phyloP scores from a whole-genome alignment of 2,888 invertebrate genomes.

The Diogma glabrata region DNA sequence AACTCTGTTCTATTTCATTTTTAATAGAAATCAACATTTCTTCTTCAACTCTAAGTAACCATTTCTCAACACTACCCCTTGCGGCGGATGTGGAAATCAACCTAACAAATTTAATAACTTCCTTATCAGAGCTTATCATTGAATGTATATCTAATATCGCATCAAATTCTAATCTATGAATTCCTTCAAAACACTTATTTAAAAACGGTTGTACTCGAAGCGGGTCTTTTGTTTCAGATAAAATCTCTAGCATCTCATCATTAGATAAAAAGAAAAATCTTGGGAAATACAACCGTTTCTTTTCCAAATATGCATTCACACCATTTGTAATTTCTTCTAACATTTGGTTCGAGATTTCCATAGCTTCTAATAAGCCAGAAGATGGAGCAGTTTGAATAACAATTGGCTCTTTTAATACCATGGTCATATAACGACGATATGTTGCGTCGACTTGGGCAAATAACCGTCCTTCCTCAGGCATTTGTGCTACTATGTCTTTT shows the following conservation, averaged over 20 bases:
- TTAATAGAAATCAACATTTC: slow-evolving; percentile 46
- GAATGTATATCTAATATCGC: slow-evolving; percentile 42
- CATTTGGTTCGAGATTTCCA: slow-evolving; percentile 43
- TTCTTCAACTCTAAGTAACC: slow-evolving; percentile 50
- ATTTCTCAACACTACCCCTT: slow-evolving; percentile 51
- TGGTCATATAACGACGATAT: slow-evolving; percentile 37
- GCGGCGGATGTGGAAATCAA: slow-evolving; percentile 41
- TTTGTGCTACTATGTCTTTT: slow-evolving; percentile 49
- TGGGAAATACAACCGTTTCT: slow-evolving; percentile 52
- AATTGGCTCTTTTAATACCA: slow-evolving; percentile 29
- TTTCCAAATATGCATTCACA: slow-evolving; percentile 51
- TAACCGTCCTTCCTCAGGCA: slow-evolving; percentile 51
- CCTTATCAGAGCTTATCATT: slow-evolving; percentile 49
- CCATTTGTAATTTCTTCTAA: slow-evolving; percentile 51
- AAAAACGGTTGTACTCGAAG: slow-evolving; percentile 48
- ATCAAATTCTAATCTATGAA: slow-evolving; percentile 42
- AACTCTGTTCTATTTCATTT: slow-evolving; percentile 36
- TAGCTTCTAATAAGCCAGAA: slow-evolving; percentile 54
- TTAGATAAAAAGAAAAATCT: slow-evolving; percentile 68
- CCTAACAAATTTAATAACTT: slow-evolving; percentile 42
- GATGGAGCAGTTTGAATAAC: slow-evolving; percentile 42
- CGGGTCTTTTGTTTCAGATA: slow-evolving; percentile 55
- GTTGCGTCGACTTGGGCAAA: slow-evolving; percentile 41
- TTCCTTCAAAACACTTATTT: slow-evolving; percentile 59
- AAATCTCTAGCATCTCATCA: slow-evolving; percentile 57